phyloP scores from a whole-genome alignment of 2,888 invertebrate genomes.

The Deilephila porcellus region DNA sequence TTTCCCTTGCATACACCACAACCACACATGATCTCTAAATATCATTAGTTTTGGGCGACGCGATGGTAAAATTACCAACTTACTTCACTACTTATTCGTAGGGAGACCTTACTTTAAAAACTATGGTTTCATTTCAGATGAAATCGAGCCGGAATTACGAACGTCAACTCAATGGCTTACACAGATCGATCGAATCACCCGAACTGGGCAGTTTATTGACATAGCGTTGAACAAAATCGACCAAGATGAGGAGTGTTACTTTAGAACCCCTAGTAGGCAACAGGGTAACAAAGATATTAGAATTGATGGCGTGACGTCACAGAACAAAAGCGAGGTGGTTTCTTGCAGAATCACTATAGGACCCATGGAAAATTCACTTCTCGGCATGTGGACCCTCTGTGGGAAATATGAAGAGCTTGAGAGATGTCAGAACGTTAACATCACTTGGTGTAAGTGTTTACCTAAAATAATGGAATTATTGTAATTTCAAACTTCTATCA shows the following conservation, averaged over 20 bases:
- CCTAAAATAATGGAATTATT: background rate
- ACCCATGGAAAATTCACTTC: conserved; percentile 43
- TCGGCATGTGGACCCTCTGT: conserved; percentile 50
- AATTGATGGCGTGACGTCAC: conserved; percentile 40
- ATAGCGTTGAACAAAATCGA: conserved; percentile 43
- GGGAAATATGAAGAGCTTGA: conserved; percentile 39
- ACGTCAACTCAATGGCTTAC: conserved; percentile 35
- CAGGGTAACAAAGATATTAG: conserved; percentile 22
- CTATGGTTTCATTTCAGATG: conserved; percentile 29
- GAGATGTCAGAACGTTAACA: conserved; percentile 47
- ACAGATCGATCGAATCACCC: conserved; percentile 38
- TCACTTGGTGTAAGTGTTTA: conserved; percentile 50
- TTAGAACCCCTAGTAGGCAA: conserved; percentile 37
- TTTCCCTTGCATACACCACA: too few relatives aligned
- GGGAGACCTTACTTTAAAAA: conserved; percentile 1
- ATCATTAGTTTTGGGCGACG: too few relatives aligned
- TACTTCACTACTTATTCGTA: too few relatives aligned
- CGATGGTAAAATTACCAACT: too few relatives aligned
- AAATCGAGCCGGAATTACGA: conserved; percentile 27
- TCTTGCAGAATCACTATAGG: conserved; percentile 51
- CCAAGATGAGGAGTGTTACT: conserved; percentile 43
- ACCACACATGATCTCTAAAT: too few relatives aligned
- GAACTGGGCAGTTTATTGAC: conserved; percentile 37
- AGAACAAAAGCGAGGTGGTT: conserved; percentile 44
- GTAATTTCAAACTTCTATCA: too few relatives aligned